phyloP scores from a whole-genome alignment of 1,140 invertebrate species.

The Nephila pilipes region DNA sequence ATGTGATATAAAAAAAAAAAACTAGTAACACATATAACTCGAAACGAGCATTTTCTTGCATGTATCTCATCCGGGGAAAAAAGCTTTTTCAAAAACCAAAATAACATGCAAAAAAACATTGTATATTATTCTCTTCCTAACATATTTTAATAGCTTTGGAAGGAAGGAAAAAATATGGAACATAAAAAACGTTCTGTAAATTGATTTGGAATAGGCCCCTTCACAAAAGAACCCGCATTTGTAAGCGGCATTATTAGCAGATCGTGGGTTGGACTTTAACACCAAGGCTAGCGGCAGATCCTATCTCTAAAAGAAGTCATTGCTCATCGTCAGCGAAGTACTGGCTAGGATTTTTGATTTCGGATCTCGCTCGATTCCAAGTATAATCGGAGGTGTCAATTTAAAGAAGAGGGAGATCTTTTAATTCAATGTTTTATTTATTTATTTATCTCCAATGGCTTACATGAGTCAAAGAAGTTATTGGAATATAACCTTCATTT shows the following conservation, averaged over 20 bases:
- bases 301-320: slow-evolving; percentile 53
- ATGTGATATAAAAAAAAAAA: too few species aligned
- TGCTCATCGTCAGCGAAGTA: slow-evolving; percentile 11
- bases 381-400: slow-evolving; percentile 13
- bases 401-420: background rate
- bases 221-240: slow-evolving; percentile 10
- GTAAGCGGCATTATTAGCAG: slow-evolving; percentile 43
- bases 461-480: too few species aligned
- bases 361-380: background rate
- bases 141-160: background rate
- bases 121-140: too few species aligned
- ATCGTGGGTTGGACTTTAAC: slow-evolving; percentile 61
- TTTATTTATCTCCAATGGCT: background rate
- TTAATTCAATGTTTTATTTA: background rate
- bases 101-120: too few species aligned
- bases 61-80: too few species aligned
- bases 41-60: too few species aligned
- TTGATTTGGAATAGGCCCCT: slow-evolving; percentile 44
- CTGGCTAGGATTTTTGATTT: background rate
- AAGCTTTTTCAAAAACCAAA: too few species aligned
- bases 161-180: background rate
- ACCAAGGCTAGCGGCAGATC: slow-evolving; percentile 34
- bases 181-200: background rate
- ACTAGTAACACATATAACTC: too few species aligned
- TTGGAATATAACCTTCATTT: too few species aligned